Conservation (phyloP, 2,113 vertebrate species). For the Sylvilagus bachmani region DNA sequence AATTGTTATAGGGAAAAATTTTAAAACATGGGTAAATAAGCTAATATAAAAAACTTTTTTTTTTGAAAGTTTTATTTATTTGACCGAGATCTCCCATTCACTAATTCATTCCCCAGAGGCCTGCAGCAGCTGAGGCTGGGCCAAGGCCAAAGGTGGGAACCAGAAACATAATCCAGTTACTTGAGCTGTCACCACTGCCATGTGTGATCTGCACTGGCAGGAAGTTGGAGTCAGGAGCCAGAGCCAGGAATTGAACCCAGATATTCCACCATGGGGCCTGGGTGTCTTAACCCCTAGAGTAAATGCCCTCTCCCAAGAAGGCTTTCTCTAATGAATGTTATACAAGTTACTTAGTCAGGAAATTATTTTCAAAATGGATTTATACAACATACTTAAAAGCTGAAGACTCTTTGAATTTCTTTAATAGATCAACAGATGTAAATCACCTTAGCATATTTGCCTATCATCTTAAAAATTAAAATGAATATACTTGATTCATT, state of each 20-base stretch:
- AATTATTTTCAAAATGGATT: constrained; percentile 9
- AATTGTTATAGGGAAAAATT: constrained; percentile 45
- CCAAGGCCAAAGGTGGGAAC: too few relatives aligned
- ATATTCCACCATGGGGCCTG: too few relatives aligned
- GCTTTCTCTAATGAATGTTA: background rate
- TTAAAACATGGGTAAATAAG: constrained; percentile 30
- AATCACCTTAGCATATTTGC: background rate
- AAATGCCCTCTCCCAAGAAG: too few relatives aligned
- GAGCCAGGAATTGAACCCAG: too few relatives aligned
- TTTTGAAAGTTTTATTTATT: background rate
- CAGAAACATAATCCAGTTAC: too few relatives aligned
- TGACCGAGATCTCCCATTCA: too few relatives aligned
- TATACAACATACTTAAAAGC: background rate
- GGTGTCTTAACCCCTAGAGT: too few relatives aligned
- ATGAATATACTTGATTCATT: background rate
- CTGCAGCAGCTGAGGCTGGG: too few relatives aligned
- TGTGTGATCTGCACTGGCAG: too few relatives aligned
- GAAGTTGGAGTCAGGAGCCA: too few relatives aligned
- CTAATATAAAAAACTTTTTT: background rate
- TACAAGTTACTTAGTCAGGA: background rate
- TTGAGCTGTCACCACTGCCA: too few relatives aligned
- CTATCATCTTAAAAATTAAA: constrained; percentile 44
- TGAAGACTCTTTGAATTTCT: constrained; percentile 6
- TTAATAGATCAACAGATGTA: background rate
- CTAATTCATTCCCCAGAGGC: too few relatives aligned